phyloP scores from a whole-genome alignment of 2,113 vertebrate species.

The rat (Rattus norvegicus) region DNA sequence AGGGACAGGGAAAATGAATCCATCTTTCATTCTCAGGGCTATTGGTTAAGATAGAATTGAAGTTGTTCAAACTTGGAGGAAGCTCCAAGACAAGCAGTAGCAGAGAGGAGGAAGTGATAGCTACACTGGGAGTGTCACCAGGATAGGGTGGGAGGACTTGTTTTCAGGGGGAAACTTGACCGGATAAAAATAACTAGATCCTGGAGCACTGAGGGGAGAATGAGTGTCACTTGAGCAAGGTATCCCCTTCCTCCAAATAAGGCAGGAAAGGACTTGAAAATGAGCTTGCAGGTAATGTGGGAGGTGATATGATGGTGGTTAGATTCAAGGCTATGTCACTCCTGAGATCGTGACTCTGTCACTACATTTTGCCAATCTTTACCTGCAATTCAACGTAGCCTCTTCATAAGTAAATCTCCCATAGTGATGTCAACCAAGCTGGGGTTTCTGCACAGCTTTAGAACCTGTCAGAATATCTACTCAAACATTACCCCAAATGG shows the following conservation, averaged over 20 bases:
- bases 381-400: neutral
- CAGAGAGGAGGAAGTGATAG: neutral
- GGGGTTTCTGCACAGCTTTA: neutral
- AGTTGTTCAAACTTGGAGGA: neutral
- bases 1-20: neutral
- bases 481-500: neutral
- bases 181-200: no score
- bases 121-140: neutral
- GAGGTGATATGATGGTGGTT: neutral
- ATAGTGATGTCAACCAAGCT: neutral
- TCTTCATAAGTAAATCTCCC: neutral
- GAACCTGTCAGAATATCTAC: slow-evolving; percentile 17
- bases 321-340: neutral
- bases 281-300: neutral
- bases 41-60: neutral
- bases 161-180: neutral
- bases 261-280: neutral
- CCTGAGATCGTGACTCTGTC: neutral
- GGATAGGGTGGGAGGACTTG: neutral
- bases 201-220: neutral
- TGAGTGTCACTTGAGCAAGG: neutral
- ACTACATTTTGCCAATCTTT: neutral
- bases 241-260: neutral
- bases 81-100: neutral
- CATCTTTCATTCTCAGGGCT: neutral